Conservation (phyloP, 2,888 invertebrate species). For the Odontothrips loti region DNA sequence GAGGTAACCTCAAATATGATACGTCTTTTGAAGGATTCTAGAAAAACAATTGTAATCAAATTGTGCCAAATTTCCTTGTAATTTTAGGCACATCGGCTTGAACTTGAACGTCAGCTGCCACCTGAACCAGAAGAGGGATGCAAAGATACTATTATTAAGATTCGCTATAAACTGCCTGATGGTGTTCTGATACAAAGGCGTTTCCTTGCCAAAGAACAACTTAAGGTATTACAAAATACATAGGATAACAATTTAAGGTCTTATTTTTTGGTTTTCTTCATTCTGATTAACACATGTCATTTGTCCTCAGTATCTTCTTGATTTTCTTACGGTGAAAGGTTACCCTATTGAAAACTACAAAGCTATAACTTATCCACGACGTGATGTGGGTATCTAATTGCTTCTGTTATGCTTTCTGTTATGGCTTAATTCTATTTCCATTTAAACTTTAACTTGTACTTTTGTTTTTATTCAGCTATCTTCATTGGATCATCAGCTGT, state of each 20-base stretch:
- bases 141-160: constrained; percentile 61
- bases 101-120: constrained; percentile 65
- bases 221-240: constrained; percentile 49
- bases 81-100: constrained; percentile 52
- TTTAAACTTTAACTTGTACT: constrained; percentile 35
- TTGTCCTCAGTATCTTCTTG: constrained; percentile 65
- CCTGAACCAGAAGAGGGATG: constrained; percentile 61
- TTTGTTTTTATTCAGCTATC: constrained; percentile 60
- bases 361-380: constrained; percentile 89
- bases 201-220: constrained; percentile 59
- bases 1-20: constrained; percentile 53
- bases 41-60: neutral
- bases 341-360: constrained; percentile 84
- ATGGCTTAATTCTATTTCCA: constrained; percentile 30
- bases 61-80: neutral
- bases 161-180: constrained; percentile 77
- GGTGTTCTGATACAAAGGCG: constrained; percentile 71
- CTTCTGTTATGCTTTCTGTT: constrained; percentile 30
- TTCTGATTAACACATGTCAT: constrained; percentile 30
- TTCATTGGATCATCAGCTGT: constrained; percentile 66
- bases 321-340: constrained; percentile 84
- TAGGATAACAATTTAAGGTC: constrained; percentile 21
- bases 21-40: neutral
- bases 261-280: constrained; percentile 42
- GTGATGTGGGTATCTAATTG: constrained; percentile 69